Evolutionary conservation across 2,113 vertebrate species (phyloP).

Genomic region (Hippoglossus stenolepis): DNA sequence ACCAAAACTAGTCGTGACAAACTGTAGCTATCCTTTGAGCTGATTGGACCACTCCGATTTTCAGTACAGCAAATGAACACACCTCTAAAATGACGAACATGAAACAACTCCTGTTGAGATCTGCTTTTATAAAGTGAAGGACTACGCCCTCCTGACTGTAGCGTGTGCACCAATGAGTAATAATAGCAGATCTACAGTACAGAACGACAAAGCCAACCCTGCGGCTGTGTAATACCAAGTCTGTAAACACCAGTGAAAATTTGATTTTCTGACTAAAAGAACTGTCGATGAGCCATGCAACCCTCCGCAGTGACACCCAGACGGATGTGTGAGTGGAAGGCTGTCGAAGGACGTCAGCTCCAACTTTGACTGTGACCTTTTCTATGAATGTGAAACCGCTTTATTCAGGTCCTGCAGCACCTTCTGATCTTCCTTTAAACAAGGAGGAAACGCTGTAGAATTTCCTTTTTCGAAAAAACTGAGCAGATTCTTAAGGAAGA

Average conservation of each 20-base stretch:
- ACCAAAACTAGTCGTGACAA: too few relatives aligned
- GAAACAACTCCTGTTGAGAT: too few relatives aligned
- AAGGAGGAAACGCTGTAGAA: not conserved
- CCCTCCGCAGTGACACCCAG: not conserved
- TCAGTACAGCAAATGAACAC: too few relatives aligned
- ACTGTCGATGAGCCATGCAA: conserved; percentile 2
- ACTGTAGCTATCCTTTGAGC: too few relatives aligned
- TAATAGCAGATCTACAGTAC: not conserved
- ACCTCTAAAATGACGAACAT: too few relatives aligned
- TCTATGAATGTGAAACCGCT: conserved; percentile 1
- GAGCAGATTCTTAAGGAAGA: too few relatives aligned
- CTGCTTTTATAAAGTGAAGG: too few relatives aligned
- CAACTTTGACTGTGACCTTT: conserved; percentile 39
- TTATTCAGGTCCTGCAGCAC: not conserved
- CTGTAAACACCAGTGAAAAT: not conserved
- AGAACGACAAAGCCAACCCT: not conserved
- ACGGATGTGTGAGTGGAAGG: not conserved
- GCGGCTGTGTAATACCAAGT: not conserved
- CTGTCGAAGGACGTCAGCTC: too few relatives aligned
- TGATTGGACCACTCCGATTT: too few relatives aligned
- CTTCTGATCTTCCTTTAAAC: not conserved
- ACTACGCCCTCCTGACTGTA: too few relatives aligned
- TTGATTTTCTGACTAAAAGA: not conserved
- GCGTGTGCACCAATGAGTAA: not conserved
- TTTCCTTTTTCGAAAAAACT: not conserved